Evolutionary conservation across 2,797 vertebrate species (phyloP), one percentile per base, ranked within the genome.

Genomic region (Rhodeus uyekii): DNA sequence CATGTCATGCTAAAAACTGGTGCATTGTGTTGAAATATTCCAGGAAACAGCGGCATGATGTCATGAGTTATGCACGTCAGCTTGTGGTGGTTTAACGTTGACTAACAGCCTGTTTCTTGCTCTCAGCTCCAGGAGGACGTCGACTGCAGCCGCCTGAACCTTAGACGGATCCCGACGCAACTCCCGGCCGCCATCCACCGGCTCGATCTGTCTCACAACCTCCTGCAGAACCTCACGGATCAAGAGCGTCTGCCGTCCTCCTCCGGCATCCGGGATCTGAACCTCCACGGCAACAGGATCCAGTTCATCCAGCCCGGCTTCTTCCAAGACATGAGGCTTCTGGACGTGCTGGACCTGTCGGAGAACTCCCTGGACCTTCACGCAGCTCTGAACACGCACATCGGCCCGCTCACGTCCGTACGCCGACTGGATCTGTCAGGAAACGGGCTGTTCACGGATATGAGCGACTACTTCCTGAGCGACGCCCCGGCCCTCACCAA

Each of bases 181-280:
- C 94, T 98, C 22, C 94, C 95, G 0, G 76, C 2, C 0, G 90
- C 88, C 7, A 90, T 96, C 44, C 92, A 94, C 71, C 92, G 84
- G 86, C 93, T 99, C 29, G 93, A 99, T 87, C 93, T 99, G 4
- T 99, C 98, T 0, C 88, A 85, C n/a, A 99, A 99, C 88, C 91
- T 94, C 87, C 94, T 99, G 48, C 92, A 91, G 83, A 97, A 95
- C 72, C 89, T 99, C 81, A 93, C 92, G 10, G 83, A 86, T 61
- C 93, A 90, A 3, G 92, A 95, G n/a, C n/a, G n/a, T 0, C 86
- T 97, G n/a, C 88, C 91, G 0, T 90, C 89, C 81, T 96, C 94
- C 77, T 89, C 78, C 0, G 89, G 85, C 3, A 88, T 98, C 50
- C 95, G 86, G 14, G 92, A 88, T 36, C 92, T 99, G 79, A 95